Evolutionary conservation across 2,797 vertebrate species (phyloP), one percentile per base, ranked within the genome.

Genomic region (Odontamblyopus lacepedii): DNA sequence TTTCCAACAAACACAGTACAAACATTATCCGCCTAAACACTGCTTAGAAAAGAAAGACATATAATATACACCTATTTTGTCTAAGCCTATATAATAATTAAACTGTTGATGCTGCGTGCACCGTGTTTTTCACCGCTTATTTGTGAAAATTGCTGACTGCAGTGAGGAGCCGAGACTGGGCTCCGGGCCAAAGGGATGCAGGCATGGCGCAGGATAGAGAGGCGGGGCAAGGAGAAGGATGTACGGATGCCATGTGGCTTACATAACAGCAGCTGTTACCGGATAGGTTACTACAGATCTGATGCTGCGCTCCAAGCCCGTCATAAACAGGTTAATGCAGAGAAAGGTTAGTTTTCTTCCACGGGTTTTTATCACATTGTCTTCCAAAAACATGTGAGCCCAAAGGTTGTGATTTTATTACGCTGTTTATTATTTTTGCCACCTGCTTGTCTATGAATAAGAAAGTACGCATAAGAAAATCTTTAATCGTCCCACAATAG

Each of bases 221-320:
- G 11, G 50, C n/a, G 12, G 48, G 12, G 6, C n/a, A 15, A 8
- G 51, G 19, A 26, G 19, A 57, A 70, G 62, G 65, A 72, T 26
- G 60, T 63, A 53, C 63, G 67, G 66, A 77, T 63, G 83, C 78
- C 76, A 76, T 82, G 85, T 78, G 87, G 69, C 67, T 93, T 92
- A 92, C 87, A 69, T 92, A 93, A 92, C 78, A 88, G 77, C 82
- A 83, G 71, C 85, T 86, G 86, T 64, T 77, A 78, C 67, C 62
- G 63, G 76, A 79, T 79, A 70, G 86, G 81, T 76, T 32, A 78
- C 80, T 56, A 77, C 80, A 59, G 69, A 79, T 75, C 74, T 57
- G 55, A 12, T 57, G 23, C 55, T 57, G 23, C 23, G 15, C 67
- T 23, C 3, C 3, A 3, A 63, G 38, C 62, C 19, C 83, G 51